Evolutionary conservation across 2,888 invertebrate species (phyloP), one percentile per base, ranked within the genome.

Genomic region (Flexamia atlantica): DNA sequence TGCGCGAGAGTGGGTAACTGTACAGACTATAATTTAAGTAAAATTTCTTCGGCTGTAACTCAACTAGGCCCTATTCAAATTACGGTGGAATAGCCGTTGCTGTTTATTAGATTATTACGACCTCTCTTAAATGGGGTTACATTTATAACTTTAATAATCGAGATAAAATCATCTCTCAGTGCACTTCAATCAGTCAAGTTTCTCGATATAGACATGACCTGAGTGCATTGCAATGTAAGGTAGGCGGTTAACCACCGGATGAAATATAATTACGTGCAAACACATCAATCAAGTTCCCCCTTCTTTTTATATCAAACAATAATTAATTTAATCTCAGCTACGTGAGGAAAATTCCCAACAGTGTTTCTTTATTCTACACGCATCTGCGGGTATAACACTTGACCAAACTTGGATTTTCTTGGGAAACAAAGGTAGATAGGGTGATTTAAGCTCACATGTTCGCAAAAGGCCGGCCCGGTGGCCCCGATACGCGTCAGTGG

Each of bases 401-500:
- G 9, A 57, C 57, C 57, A 57, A 57, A 57, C 17, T 23, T 23
- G 57, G 57, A 20, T 20, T 20, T 36, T 7, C 9, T 36, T 7
- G 36, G 5, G 36, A 4, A 36, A 36, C 36, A 9, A 7, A 36
- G 5, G 9, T 4, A 23, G 23, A 57, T 36, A 36, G 5, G 9
- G 36, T 57, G 23, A 57, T 57, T 57, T 23, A 57, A 46, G 17
- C 7, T 12, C 7, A 20, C 9, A 57, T 57, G 20, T 57, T 57
- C 23, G 57, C 20, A 5, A 23, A 23, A 57, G 57, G 57, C 57
- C 57, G 57, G 57, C 57, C 57, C 23, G 4, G 57, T 57, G 23
- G 4, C 57, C 57, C 57, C 57, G 57, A 57, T 57, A 57, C 57
- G 57, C 57, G 57, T 23, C 57, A 57, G 23, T 57, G 57, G 57